Evolutionary conservation across 2,888 invertebrate species (phyloP).

Genomic region (Trissolcus japonicus): DNA sequence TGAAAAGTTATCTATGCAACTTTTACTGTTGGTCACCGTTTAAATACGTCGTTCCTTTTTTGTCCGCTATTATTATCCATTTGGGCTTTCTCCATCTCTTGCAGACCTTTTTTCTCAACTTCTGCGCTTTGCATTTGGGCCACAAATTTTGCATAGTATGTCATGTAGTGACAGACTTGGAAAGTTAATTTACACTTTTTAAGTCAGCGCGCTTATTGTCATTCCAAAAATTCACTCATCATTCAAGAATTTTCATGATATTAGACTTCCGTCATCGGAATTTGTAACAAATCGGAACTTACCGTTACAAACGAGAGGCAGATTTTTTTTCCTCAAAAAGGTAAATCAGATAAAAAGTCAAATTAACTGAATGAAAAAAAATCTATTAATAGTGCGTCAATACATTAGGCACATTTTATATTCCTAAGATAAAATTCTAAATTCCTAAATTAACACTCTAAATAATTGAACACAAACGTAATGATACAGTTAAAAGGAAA

Average conservation of each 20-base stretch:
- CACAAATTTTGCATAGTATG: conserved; percentile 71
- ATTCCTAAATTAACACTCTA: neutral
- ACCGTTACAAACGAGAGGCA: too few species aligned
- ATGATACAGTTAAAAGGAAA: conserved; percentile 71
- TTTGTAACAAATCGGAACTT: neutral
- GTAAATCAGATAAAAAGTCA: too few species aligned
- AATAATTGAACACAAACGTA: conserved; percentile 63
- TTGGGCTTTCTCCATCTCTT: conserved; percentile 51
- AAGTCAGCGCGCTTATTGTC: conserved; percentile 53
- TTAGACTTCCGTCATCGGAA: neutral
- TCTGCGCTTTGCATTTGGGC: conserved; percentile 65
- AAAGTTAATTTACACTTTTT: conserved; percentile 72
- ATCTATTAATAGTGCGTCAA: neutral
- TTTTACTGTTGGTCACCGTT: conserved; percentile 51
- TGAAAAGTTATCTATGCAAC: conserved; percentile 11
- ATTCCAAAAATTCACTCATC: conserved; percentile 14
- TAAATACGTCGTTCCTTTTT: conserved; percentile 48
- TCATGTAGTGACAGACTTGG: conserved; percentile 70
- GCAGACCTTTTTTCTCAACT: conserved; percentile 48
- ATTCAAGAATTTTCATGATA: neutral
- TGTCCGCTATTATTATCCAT: conserved; percentile 37
- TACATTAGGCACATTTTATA: neutral
- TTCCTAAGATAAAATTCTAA: neutral
- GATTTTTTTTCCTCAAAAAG: too few species aligned
- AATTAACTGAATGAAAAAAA: neutral